phyloP scores from a whole-genome alignment of 1,140 invertebrate species.

The Popillia japonica region DNA sequence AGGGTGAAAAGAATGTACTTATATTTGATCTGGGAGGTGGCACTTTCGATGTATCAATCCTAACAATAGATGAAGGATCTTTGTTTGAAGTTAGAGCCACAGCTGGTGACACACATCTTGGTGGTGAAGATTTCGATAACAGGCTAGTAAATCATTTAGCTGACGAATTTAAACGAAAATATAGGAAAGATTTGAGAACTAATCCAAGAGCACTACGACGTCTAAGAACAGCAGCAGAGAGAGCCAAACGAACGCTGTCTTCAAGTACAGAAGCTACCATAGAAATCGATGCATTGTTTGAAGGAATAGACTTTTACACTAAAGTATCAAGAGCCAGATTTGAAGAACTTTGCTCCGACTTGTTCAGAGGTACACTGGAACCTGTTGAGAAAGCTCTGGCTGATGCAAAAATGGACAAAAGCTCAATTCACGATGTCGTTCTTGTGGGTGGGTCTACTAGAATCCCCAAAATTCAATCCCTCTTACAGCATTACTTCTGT shows the following conservation, averaged over 20 bases:
- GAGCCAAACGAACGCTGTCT: slow-evolving; percentile 81
- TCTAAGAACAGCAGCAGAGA: slow-evolving; percentile 81
- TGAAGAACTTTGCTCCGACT: slow-evolving; percentile 70
- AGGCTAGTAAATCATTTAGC: slow-evolving; percentile 73
- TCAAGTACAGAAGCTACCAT: slow-evolving; percentile 78
- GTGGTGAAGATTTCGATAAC: slow-evolving; percentile 70
- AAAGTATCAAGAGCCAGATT: slow-evolving; percentile 70
- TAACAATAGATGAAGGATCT: slow-evolving; percentile 76
- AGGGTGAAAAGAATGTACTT: slow-evolving; percentile 75
- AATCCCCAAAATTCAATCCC: slow-evolving; percentile 71
- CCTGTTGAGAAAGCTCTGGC: slow-evolving; percentile 74
- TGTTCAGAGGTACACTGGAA: slow-evolving; percentile 68
- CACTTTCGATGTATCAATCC: slow-evolving; percentile 80
- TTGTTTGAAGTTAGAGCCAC: slow-evolving; percentile 75
- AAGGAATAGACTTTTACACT: slow-evolving; percentile 73
- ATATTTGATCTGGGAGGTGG: slow-evolving; percentile 74
- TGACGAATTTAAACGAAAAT: slow-evolving; percentile 65
- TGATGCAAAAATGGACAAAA: slow-evolving; percentile 79
- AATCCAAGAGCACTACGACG: slow-evolving; percentile 68
- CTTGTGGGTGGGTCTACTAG: slow-evolving; percentile 82
- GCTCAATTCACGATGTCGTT: slow-evolving; percentile 77
- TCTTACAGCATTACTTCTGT: slow-evolving; percentile 70
- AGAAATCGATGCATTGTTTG: slow-evolving; percentile 79
- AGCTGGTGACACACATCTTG: slow-evolving; percentile 68
- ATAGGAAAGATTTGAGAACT: slow-evolving; percentile 62